phyloP scores from a whole-genome alignment of 1,140 invertebrate species.

The Drosophila teissieri region DNA sequence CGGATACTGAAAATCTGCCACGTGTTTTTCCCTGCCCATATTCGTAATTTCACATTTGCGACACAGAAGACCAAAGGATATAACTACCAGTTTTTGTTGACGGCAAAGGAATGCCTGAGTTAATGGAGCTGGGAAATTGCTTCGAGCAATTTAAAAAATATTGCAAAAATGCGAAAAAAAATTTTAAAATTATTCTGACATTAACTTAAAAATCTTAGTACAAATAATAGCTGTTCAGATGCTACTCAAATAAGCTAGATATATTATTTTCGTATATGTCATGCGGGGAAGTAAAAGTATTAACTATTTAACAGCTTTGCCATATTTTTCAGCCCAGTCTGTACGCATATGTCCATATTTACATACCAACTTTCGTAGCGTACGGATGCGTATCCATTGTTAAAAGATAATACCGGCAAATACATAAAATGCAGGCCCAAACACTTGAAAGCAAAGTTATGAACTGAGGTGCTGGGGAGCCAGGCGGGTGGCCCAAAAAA shows the following conservation, averaged over 20 bases:
- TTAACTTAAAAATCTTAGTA: too few species aligned
- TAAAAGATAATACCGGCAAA: slow-evolving; percentile 34
- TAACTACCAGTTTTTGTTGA: slow-evolving; percentile 13
- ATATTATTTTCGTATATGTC: too few species aligned
- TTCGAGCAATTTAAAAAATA: not conserved
- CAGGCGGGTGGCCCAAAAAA: slow-evolving; percentile 25
- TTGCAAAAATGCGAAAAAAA: too few species aligned
- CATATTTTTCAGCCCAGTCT: too few species aligned
- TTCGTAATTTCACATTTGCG: slow-evolving; percentile 68
- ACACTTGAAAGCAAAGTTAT: slow-evolving; percentile 72
- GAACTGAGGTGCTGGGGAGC: slow-evolving; percentile 35
- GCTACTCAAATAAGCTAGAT: too few species aligned
- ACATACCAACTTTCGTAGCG: slow-evolving; percentile 1
- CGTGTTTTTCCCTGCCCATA: slow-evolving; percentile 28
- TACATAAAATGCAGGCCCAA: slow-evolving; percentile 77
- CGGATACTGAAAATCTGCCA: slow-evolving; percentile 39
- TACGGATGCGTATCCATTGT: slow-evolving; percentile 21
- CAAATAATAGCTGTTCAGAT: too few species aligned
- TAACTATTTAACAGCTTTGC: too few species aligned
- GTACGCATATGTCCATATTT: slow-evolving; percentile 17
- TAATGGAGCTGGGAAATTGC: not conserved
- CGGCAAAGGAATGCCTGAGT: slow-evolving; percentile 1
- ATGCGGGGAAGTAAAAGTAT: too few species aligned
- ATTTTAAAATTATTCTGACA: too few species aligned
- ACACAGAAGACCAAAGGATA: slow-evolving; percentile 24